These are phyloP conservation scores for Phthorimaea operculella DNA, from an alignment of 1,140 invertebrate species.

Conservation along the genomic window DNA sequence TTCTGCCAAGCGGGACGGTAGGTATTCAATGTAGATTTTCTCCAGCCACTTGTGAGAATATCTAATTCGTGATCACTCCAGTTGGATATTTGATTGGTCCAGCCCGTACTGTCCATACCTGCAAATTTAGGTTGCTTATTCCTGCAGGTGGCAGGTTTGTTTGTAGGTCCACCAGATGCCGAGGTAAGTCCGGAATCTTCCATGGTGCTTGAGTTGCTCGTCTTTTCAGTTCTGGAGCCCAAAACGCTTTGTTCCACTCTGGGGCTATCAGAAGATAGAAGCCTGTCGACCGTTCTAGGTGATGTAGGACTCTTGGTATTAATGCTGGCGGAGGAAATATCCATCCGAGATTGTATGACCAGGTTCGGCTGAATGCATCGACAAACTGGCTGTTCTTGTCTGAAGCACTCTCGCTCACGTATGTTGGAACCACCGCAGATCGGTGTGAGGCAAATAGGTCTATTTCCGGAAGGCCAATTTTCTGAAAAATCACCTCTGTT, in stretches of 20 bases:
- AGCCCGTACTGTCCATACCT: too few relatives aligned
- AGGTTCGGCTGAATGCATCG: conserved; percentile 26
- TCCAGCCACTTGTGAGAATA: too few relatives aligned
- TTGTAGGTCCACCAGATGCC: not conserved
- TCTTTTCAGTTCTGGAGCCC: conserved; percentile 7
- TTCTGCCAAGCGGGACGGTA: too few relatives aligned
- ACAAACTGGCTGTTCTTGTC: conserved; percentile 19
- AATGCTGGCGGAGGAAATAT: conserved; percentile 28
- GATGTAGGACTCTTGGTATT: conserved; percentile 23
- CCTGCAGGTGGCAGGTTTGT: too few relatives aligned
- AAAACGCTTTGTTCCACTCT: conserved; percentile 10
- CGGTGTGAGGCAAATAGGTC: not conserved
- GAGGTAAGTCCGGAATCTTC: not conserved
- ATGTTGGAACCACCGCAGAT: conserved; percentile 20
- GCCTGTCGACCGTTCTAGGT: conserved; percentile 15
- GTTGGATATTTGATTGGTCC: too few relatives aligned
- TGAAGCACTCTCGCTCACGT: conserved; percentile 16
- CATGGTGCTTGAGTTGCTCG: conserved; percentile 5
- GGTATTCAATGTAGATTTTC: too few relatives aligned
- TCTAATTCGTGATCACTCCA: too few relatives aligned
- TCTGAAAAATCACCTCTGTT: not conserved
- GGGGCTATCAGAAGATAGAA: conserved; percentile 9
- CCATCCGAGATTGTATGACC: conserved; percentile 25
- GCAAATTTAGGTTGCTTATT: too few relatives aligned
- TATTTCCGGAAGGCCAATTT: not conserved